Evolutionary conservation across 2,113 vertebrate genomes (phyloP), one percentile per base, ranked within the genome.

Genomic region (Halichoeres trimaculatus): DNA sequence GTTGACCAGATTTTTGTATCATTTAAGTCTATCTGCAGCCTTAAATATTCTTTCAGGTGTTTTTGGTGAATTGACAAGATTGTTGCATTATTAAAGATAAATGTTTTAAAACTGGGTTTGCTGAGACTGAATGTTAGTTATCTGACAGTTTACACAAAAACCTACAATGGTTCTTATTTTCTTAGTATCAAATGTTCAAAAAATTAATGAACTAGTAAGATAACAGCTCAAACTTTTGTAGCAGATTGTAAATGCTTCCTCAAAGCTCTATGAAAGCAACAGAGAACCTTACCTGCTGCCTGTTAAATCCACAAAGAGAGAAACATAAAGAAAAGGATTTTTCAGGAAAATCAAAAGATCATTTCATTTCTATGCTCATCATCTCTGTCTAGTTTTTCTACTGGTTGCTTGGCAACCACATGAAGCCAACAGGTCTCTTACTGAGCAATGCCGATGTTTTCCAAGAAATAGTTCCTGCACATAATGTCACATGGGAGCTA

Each of bases 31-130:
- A 63, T 88, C 70, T 84, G 65, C 83, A 92, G 90, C 89, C 88
- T 93, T 93, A 90, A 89, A 81, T 90, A 81, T 89, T 84, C 59
- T 78, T 81, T 80, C 16, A 61, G 55, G 80, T 78, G 70, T 87
- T 80, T 30, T 83, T 86, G 71, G 78, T 88, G 78, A 90, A 81
- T 81, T 74, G 79, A 81, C 30, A 64, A 76, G 61, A 70, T 17
- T 74, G 75, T 71, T 74, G 76, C 84, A 91, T 84, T 45, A 45
- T 17, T 84, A 91, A 91, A 92, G 53, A 85, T 43, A 63, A 75
- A 59, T 79, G 52, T 83, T 30, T 71, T 3, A 30, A 30, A 30
- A 30, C 30, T 30, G 30, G 30, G 6, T 30, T 30, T 30, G 30
- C 30, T 30, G 30, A 30, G 30, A 30, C 30, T 30, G 30, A 30